Conservation (phyloP, 2,797 vertebrate genomes). For the Eurystomus glaucurus region DNA sequence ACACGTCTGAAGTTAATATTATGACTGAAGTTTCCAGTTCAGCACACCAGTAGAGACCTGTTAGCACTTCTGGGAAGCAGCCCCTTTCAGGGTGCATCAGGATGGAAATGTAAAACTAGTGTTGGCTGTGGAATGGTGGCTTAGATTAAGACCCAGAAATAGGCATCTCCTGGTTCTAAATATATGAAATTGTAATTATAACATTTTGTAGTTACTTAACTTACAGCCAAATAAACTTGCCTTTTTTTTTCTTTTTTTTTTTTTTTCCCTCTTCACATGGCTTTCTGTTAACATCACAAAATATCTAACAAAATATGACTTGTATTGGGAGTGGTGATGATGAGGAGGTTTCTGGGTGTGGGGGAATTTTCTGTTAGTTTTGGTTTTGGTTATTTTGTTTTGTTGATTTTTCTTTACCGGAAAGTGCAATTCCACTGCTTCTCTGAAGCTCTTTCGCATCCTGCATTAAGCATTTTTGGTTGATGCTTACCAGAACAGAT, state of each 20-base stretch:
- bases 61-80: not conserved
- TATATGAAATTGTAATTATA: not conserved
- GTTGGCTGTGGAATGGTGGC: not conserved
- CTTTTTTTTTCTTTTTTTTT: no score
- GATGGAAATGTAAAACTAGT: not conserved
- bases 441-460: not conserved
- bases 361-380: not conserved
- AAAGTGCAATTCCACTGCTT: not conserved
- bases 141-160: not conserved
- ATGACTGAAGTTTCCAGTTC: not conserved
- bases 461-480: not conserved
- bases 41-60: not conserved
- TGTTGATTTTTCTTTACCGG: not conserved
- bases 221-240: not conserved
- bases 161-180: not conserved
- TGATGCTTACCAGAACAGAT: slow-evolving; percentile 27
- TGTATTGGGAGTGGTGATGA: not conserved
- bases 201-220: not conserved
- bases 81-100: not conserved
- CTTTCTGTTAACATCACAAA: not conserved
- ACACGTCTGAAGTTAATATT: not conserved
- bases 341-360: not conserved
- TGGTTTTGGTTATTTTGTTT: fast-evolving
- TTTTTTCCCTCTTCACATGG: not conserved
- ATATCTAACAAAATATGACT: not conserved